Evolutionary conservation across 2,797 vertebrate genomes (phyloP), one percentile per base, ranked within the genome.

Genomic region (Leucoraja ocellata): DNA sequence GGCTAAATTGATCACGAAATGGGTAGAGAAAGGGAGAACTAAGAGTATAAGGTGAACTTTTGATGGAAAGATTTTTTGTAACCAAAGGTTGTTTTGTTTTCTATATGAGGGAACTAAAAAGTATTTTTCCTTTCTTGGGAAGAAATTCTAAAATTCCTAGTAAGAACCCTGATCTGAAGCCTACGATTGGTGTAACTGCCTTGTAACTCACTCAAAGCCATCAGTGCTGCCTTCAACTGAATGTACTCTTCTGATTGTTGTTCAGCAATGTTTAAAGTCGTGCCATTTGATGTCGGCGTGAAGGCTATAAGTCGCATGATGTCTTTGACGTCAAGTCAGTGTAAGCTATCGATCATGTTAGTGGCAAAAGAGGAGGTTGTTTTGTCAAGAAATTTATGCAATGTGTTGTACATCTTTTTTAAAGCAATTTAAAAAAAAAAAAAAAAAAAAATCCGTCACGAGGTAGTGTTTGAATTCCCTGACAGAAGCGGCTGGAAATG

Each of bases 321-420:
- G 90, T 92, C 90, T 92, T 92, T 92, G 90, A 74, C 90, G 90
- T 92, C 90, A 74, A 88, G 90, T 92, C 36, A 92, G 39, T 92
- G 90, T 92, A 92, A 92, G 73, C 84, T 88, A 88, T 88, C 65
- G 63, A 88, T 88, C 84, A 68, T 88, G 73, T 76, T 76, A 92
- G 90, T 76, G 73, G 90, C 90, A 92, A 71, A 73, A 92, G 90
- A 92, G 90, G 90, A 92, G 71, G 73, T 76, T 76, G 68, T 92
- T 92, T 92, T 92, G 90, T 92, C 68, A 74, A 74, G 71, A 71
- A 74, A 73, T 39, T 92, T 92, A 92, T 76, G 39, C 68, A 76
- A 92, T 92, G 90, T 92, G 68, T 76, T 92, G 90, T 92, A 76
- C 90, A 76, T 92, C 68, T 76, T 76, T 92, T 92, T 68, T 88